Conservation (phyloP, 2,888 invertebrate species). For the Leptothorax acervorum region DNA sequence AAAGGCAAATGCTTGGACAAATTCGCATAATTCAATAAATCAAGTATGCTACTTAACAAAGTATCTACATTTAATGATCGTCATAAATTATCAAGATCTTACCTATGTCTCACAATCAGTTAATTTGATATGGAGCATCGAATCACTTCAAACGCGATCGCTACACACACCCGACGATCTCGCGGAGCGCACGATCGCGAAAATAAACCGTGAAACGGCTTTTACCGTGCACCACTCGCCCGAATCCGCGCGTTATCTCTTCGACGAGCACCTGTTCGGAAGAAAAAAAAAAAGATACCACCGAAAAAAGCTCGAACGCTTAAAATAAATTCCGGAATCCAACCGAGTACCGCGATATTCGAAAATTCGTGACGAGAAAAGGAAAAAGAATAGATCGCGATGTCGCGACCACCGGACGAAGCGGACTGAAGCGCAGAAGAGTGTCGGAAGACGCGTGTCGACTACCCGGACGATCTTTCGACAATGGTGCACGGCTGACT, state of each 20-base stretch:
- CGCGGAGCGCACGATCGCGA: conserved; percentile 34
- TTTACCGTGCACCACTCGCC: neutral
- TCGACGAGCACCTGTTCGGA: neutral
- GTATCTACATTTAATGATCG: neutral
- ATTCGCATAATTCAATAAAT: neutral
- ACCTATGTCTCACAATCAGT: conserved; percentile 25
- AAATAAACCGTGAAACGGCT: neutral
- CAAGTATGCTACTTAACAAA: neutral
- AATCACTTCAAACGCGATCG: conserved; percentile 27
- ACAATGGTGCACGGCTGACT: conserved; percentile 84
- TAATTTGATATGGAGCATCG: conserved; percentile 24
- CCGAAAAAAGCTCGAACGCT: neutral
- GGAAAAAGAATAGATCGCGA: conserved; percentile 4
- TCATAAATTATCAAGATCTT: conserved; percentile 8
- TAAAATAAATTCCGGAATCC: neutral
- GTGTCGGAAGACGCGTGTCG: conserved; percentile 61
- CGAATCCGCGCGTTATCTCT: neutral
- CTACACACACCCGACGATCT: conserved; percentile 16
- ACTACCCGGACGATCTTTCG: conserved; percentile 81
- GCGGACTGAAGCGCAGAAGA: conserved; percentile 27
- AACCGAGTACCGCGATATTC: neutral
- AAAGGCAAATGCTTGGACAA: neutral
- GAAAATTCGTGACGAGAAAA: neutral
- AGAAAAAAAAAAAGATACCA: neutral
- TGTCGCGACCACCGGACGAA: conserved; percentile 10